phyloP scores from a whole-genome alignment of 92 coral and sea anemone species.

The Galaxea fascicularis region DNA sequence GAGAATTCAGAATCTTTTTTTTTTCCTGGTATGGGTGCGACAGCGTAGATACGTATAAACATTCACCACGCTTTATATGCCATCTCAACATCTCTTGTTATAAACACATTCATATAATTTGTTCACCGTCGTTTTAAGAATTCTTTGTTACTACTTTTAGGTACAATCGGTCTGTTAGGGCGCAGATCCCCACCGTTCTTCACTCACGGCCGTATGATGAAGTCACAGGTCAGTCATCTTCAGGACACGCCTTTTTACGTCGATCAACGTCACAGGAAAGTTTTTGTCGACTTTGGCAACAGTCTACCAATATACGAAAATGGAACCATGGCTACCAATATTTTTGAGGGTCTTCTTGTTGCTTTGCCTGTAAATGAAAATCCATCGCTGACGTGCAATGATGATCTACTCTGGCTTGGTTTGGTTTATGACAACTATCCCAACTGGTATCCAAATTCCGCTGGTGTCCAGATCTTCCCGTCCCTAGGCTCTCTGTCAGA shows the following conservation, averaged over 20 bases:
- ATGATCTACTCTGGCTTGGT: constrained; percentile 68
- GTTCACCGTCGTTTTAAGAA: not conserved
- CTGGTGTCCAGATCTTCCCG: constrained; percentile 73
- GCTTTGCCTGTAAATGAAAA: constrained; percentile 16
- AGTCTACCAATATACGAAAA: constrained; percentile 49
- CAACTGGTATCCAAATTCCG: constrained; percentile 57
- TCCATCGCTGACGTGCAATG: constrained; percentile 46
- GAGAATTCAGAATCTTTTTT: too few relatives aligned
- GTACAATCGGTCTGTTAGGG: constrained; percentile 77
- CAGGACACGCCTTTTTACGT: constrained; percentile 65
- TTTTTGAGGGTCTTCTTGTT: constrained; percentile 46
- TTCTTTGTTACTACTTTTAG: not conserved
- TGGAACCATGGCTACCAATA: constrained; percentile 46
- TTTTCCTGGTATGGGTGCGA: too few relatives aligned
- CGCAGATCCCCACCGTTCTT: constrained; percentile 59
- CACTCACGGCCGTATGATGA: constrained; percentile 68
- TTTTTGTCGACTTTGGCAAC: constrained; percentile 78
- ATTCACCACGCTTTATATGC: too few relatives aligned
- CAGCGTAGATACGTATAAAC: too few relatives aligned
- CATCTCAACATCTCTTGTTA: too few relatives aligned
- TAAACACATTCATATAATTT: too few relatives aligned
- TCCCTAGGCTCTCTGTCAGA: constrained; percentile 34
- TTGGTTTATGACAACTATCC: constrained; percentile 31
- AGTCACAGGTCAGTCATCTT: constrained; percentile 2
- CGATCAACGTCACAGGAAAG: constrained; percentile 25